Conservation (phyloP, 2,888 invertebrate species). For the Tenthredo amoena region DNA sequence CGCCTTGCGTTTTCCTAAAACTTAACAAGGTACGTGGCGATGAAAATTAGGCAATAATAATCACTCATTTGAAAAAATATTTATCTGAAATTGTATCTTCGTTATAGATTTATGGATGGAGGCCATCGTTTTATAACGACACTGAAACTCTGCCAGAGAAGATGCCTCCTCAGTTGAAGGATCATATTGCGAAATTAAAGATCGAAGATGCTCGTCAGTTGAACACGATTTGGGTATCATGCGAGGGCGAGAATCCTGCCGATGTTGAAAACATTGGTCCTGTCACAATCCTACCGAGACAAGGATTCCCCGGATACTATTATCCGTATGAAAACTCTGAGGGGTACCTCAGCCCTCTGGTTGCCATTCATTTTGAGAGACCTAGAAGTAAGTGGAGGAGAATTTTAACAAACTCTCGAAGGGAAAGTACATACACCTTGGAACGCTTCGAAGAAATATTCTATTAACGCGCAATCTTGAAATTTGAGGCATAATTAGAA, state of each 20-base stretch:
- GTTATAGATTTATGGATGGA: conserved; percentile 90
- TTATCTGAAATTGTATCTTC: too few species aligned
- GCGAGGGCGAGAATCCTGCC: conserved; percentile 95
- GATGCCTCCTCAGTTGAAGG: conserved; percentile 88
- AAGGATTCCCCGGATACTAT: conserved; percentile 93
- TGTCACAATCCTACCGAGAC: conserved; percentile 88
- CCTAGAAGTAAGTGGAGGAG: conserved; percentile 86
- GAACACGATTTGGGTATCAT: conserved; percentile 94
- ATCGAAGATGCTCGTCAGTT: conserved; percentile 80
- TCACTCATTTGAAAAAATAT: neutral
- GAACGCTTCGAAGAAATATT: neutral
- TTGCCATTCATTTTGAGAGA: conserved; percentile 91
- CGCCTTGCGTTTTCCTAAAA: conserved; percentile 97
- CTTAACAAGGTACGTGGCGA: conserved; percentile 87
- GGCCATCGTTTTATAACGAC: conserved; percentile 89
- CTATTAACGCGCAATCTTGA: neutral
- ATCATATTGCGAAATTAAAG: conserved; percentile 83
- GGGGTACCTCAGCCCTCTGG: conserved; percentile 93
- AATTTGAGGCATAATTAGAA: too few species aligned
- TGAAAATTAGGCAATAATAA: neutral
- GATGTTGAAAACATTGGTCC: conserved; percentile 95
- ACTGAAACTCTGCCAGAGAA: conserved; percentile 84
- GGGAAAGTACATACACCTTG: neutral
- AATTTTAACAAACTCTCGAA: neutral
- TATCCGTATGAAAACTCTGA: conserved; percentile 93